Evolutionary conservation across 2,113 vertebrate genomes (phyloP).

Genomic region (Siniperca chuatsi): DNA sequence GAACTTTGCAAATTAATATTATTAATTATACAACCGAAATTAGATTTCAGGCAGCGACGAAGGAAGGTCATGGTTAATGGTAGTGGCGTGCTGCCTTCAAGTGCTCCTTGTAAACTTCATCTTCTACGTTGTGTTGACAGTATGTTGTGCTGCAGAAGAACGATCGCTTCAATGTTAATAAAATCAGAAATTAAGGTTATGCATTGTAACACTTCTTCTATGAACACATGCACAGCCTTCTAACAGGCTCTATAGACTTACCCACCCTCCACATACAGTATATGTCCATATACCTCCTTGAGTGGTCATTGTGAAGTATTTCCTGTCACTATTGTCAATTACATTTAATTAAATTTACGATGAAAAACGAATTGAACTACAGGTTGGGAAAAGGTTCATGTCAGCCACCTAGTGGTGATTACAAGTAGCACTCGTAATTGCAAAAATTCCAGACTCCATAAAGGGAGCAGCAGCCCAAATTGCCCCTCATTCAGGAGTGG

Average conservation of each 20-base stretch:
- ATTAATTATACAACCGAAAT: background rate
- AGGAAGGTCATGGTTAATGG: background rate
- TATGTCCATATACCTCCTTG: no score
- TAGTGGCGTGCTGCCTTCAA: background rate
- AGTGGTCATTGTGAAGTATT: no score
- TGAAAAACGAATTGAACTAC: no score
- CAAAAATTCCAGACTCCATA: background rate
- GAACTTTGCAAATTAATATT: background rate
- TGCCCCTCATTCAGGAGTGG: background rate
- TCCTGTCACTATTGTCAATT: no score
- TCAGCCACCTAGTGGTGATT: background rate
- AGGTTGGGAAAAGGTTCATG: background rate
- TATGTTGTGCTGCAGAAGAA: background rate
- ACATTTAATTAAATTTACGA: background rate
- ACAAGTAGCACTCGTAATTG: background rate
- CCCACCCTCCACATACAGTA: no score
- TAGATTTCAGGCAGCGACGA: background rate
- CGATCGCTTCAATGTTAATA: background rate
- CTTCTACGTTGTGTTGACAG: background rate
- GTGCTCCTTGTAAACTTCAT: background rate
- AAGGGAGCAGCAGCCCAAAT: slow-evolving; percentile 22
- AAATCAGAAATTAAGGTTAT: background rate
- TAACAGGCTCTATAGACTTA: no score
- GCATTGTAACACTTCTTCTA: no score
- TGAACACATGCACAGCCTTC: no score